Percentiles rank a stretch among this genome's conserved stretches.
phyloP scores from a whole-genome alignment of 2,113 vertebrate genomes.

The Sterrhoptilus dennistouni region DNA sequence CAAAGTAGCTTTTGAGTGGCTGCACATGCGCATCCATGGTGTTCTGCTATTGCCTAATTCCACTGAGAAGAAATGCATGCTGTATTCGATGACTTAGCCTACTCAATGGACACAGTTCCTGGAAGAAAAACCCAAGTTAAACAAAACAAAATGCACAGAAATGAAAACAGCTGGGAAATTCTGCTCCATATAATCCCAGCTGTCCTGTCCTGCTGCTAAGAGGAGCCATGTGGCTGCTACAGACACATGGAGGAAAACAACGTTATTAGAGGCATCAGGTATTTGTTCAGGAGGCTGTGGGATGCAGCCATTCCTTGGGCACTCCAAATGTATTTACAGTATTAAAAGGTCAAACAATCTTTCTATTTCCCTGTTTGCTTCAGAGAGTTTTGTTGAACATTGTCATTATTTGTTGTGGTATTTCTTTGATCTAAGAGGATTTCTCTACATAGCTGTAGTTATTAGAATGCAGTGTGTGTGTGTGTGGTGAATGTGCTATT shows the following conservation, averaged over 20 bases:
- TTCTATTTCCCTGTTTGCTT: slow-evolving; percentile 35
- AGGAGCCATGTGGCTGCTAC: not conserved
- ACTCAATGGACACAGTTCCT: not conserved
- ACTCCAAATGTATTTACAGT: slow-evolving; percentile 46
- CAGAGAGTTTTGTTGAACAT: slow-evolving; percentile 15
- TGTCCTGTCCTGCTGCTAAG: not conserved
- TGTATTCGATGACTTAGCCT: not conserved
- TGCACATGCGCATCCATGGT: accelerated
- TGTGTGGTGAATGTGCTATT: slow-evolving; percentile 41
- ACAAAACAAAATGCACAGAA: not conserved
- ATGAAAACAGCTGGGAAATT: not conserved
- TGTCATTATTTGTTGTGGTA: slow-evolving; percentile 11
- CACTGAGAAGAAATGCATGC: not conserved
- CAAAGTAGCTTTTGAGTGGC: not conserved
- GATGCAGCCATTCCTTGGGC: slow-evolving; percentile 24
- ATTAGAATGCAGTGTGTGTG: slow-evolving; percentile 26
- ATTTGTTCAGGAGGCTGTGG: slow-evolving; percentile 41
- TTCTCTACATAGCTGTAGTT: slow-evolving; percentile 32
- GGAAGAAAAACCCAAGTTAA: not conserved
- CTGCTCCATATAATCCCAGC: not conserved
- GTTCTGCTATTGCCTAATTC: not conserved
- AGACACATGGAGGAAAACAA: not conserved
- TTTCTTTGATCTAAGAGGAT: slow-evolving; percentile 59
- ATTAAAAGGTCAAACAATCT: slow-evolving; percentile 70
- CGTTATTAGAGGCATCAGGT: slow-evolving; percentile 14